These are phyloP conservation scores for Dynastes tityus DNA, from an alignment of 2,888 invertebrate species.

Conservation along the genomic window DNA sequence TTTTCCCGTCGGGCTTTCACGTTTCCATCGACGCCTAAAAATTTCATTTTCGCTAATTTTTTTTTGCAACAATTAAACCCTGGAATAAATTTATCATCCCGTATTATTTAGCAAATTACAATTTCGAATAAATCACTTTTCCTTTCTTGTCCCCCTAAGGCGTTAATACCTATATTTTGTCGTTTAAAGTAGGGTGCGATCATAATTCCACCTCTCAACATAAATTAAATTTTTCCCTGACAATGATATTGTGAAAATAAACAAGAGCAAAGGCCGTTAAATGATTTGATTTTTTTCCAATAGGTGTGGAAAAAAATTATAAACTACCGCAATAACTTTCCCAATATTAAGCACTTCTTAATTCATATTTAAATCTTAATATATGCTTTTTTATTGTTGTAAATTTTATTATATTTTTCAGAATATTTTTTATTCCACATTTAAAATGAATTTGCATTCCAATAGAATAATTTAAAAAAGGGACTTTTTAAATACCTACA, in stretches of 20 bases:
- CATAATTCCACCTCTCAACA: slow-evolving; percentile 17
- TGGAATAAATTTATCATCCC: slow-evolving; percentile 34
- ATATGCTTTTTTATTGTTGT: too few species aligned
- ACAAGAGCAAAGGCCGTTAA: background rate
- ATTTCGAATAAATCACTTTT: slow-evolving; percentile 27
- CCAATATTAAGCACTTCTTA: too few species aligned
- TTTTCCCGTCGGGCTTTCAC: slow-evolving; percentile 1
- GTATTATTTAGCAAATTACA: slow-evolving; percentile 45
- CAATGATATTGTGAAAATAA: background rate
- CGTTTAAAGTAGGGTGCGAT: background rate
- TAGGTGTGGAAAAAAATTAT: too few species aligned
- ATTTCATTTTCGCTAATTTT: slow-evolving; percentile 41
- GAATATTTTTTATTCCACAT: too few species aligned
- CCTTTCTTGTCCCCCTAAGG: background rate
- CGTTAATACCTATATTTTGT: slow-evolving; percentile 21
- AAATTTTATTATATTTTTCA: too few species aligned
- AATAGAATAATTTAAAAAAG: too few species aligned
- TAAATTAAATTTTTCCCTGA: slow-evolving; percentile 26
- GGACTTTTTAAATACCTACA: too few species aligned
- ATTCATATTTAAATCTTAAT: too few species aligned
- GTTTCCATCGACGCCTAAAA: slow-evolving; percentile 33
- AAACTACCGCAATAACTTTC: too few species aligned
- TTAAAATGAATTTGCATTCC: too few species aligned
- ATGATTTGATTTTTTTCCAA: background rate
- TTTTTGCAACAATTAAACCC: slow-evolving; percentile 30